A percentile compares a stretch with the other conserved stretches of the same genome.
These are phyloP conservation scores for Melospiza georgiana DNA, from an alignment of 2,113 vertebrate species.

Conservation along the genomic window DNA sequence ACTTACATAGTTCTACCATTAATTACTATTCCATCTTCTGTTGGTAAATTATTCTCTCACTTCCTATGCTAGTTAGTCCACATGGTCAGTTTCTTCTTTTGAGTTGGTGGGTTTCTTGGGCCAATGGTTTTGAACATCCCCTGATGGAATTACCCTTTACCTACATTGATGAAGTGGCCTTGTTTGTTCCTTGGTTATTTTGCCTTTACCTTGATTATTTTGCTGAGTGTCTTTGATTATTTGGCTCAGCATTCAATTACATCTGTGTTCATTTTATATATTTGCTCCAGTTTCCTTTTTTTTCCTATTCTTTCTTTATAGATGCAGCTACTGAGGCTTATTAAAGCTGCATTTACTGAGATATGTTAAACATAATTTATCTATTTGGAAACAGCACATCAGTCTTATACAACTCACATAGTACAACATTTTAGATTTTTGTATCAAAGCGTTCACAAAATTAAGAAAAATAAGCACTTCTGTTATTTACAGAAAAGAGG, in stretches of 20 bases:
- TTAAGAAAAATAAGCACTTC: neutral
- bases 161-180: neutral
- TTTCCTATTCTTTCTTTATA: neutral
- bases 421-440: neutral
- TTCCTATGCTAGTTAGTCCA: neutral
- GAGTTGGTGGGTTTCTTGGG: neutral
- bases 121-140: fast-evolving
- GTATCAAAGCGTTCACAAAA: neutral
- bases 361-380: neutral
- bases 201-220: neutral
- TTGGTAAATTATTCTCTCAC: neutral
- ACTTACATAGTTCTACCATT: neutral
- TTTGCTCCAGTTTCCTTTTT: neutral
- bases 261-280: neutral
- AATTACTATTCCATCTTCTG: neutral
- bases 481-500: neutral
- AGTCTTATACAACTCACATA: neutral
- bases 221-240: neutral
- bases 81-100: neutral
- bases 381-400: neutral
- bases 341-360: neutral
- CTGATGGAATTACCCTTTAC: neutral
- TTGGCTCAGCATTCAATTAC: neutral
- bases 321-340: neutral
- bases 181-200: neutral